phyloP scores from a whole-genome alignment of 2,113 vertebrate species.

The Phodopus roborovskii region DNA sequence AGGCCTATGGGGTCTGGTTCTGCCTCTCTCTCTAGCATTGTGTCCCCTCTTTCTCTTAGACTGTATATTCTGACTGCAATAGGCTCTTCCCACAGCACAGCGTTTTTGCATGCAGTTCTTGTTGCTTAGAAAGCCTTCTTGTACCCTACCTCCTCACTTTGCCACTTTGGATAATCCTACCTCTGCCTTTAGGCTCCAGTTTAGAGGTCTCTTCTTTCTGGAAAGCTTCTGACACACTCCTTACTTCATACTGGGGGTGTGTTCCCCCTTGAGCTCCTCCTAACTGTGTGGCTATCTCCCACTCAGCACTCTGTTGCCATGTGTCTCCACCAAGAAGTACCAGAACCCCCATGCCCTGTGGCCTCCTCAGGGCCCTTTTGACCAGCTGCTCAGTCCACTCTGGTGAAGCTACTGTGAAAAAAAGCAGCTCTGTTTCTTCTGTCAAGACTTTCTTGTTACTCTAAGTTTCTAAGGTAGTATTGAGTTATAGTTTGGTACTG shows the following conservation, averaged over 20 bases:
- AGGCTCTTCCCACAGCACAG: background rate
- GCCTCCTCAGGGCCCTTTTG: background rate
- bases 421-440: background rate
- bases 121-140: background rate
- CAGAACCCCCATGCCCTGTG: background rate
- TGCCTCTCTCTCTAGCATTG: background rate
- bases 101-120: background rate
- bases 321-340: background rate
- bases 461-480: background rate
- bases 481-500: background rate
- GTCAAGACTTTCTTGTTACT: background rate
- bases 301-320: background rate
- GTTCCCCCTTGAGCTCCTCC: background rate
- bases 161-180: background rate
- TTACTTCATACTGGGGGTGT: background rate
- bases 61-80: too few relatives aligned
- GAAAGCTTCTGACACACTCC: background rate
- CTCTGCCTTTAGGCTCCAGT: background rate
- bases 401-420: background rate
- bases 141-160: background rate
- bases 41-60: background rate
- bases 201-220: background rate
- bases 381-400: background rate
- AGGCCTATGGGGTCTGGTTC: background rate
- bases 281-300: fast-evolving